These are phyloP conservation scores for Caenorhabditis parvicauda DNA, from an alignment of 2,888 invertebrate species.

Conservation along the genomic window DNA sequence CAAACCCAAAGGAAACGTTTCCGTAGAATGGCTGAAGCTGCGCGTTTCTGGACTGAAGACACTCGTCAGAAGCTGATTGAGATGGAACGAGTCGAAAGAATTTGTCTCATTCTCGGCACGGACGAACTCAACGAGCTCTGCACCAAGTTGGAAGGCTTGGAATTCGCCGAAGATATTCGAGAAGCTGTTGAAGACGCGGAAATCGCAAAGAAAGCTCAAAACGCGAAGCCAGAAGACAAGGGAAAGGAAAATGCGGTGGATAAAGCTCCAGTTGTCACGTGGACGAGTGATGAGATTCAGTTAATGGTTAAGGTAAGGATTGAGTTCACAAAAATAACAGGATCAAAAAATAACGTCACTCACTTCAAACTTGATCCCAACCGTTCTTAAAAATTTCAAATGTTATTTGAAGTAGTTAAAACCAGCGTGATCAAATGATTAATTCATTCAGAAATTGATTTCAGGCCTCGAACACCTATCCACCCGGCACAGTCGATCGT, in stretches of 20 bases:
- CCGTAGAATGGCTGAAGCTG: conserved; percentile 71
- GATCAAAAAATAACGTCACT: too few species aligned
- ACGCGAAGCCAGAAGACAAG: conserved; percentile 23
- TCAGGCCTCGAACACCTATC: conserved; percentile 87
- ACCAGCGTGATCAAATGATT: not conserved
- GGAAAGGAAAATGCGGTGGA: conserved; percentile 39
- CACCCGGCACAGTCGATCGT: conserved; percentile 78
- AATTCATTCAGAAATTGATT: not conserved
- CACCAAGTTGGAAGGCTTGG: conserved; percentile 33
- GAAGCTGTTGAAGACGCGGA: conserved; percentile 30
- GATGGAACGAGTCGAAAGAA: conserved; percentile 52
- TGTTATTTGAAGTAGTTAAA: not conserved
- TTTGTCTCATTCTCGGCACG: conserved; percentile 42
- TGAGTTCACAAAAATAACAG: too few species aligned
- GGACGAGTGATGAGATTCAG: conserved; percentile 83
- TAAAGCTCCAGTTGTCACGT: conserved; percentile 65
- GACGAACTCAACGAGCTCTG: conserved; percentile 50
- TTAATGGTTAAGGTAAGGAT: conserved; percentile 78
- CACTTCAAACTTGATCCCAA: not conserved
- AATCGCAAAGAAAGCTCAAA: conserved; percentile 10
- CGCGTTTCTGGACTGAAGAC: conserved; percentile 47
- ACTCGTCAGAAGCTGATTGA: conserved; percentile 33
- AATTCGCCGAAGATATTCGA: conserved; percentile 31
- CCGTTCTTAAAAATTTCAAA: not conserved
- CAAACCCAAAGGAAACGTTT: conserved; percentile 81